These are phyloP conservation scores for Octopus sinensis DNA, from an alignment of 1,140 invertebrate genomes.

Conservation along the genomic window DNA sequence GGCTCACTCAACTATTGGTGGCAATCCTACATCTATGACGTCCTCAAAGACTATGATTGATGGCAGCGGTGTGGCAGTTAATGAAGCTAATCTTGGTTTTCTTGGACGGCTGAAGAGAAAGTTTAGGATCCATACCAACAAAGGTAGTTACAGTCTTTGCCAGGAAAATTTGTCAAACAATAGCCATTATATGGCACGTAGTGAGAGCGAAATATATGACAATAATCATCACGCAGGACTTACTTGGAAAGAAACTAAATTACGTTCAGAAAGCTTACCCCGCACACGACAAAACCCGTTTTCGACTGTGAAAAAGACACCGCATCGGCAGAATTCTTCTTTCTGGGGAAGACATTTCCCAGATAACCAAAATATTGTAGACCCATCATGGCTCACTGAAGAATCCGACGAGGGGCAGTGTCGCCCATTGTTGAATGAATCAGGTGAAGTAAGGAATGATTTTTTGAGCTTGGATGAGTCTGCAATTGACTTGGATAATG, in stretches of 20 bases:
- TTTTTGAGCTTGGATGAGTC: conserved; percentile 5
- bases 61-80: not conserved
- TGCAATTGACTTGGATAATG: conserved; percentile 5
- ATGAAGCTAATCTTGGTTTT: not conserved
- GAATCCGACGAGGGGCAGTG: not conserved
- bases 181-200: not conserved
- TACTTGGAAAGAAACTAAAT: not conserved
- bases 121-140: not conserved
- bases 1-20: not conserved
- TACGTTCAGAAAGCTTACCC: conserved; percentile 4
- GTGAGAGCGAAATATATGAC: conserved; percentile 11
- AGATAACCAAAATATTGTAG: not conserved
- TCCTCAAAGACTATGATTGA: not conserved
- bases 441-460: not conserved
- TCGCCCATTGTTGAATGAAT: not conserved
- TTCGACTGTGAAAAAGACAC: not conserved
- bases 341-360: not conserved
- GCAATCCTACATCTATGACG: not conserved
- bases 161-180: not conserved
- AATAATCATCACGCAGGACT: not conserved
- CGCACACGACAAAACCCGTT: not conserved
- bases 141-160: conserved; percentile 7
- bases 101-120: not conserved
- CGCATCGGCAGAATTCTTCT: not conserved
- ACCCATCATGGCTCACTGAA: not conserved